Conservation (phyloP, 2,888 invertebrate species). For the Drosophila peninsularis region DNA sequence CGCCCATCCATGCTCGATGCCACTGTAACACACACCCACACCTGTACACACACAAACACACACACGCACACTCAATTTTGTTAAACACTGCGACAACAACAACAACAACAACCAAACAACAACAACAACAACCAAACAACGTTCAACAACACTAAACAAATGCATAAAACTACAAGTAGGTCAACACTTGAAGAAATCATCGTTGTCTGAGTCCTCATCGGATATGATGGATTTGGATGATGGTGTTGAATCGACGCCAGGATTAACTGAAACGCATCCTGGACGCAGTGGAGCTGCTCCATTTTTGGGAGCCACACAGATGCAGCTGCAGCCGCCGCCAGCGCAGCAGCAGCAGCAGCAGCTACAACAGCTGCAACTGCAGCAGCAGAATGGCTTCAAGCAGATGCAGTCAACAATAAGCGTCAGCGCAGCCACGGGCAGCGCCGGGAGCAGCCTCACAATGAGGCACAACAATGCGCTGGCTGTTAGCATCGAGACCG, state of each 20-base stretch:
- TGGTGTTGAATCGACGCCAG: constrained; percentile 87
- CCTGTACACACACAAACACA: not conserved
- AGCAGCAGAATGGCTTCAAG: constrained; percentile 79
- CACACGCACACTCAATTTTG: constrained; percentile 17
- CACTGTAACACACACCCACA: constrained; percentile 23
- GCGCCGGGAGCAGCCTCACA: constrained; percentile 87
- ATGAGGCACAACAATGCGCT: constrained; percentile 93
- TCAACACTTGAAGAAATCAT: constrained; percentile 94
- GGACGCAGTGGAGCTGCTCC: constrained; percentile 84
- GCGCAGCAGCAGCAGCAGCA: constrained; percentile 60
- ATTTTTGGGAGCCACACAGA: constrained; percentile 84
- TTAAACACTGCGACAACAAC: constrained; percentile 40
- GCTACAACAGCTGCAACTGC: constrained; percentile 70
- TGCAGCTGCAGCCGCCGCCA: constrained; percentile 53
- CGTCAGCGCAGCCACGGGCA: constrained; percentile 67
- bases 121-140: constrained; percentile 40
- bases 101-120: constrained; percentile 25
- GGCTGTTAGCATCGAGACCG: constrained; percentile 96
- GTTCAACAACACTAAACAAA: constrained; percentile 70
- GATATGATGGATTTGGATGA: constrained; percentile 97
- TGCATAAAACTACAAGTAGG: constrained; percentile 86
- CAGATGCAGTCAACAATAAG: constrained; percentile 78
- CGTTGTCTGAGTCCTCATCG: constrained; percentile 94
- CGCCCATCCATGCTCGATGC: constrained; percentile 18
- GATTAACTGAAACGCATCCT: constrained; percentile 84